A percentile compares a stretch with the other conserved stretches of the same genome.
These are phyloP conservation scores for Tribolium castaneum DNA, from an alignment of 1,140 invertebrate genomes.

Conservation along the genomic window DNA sequence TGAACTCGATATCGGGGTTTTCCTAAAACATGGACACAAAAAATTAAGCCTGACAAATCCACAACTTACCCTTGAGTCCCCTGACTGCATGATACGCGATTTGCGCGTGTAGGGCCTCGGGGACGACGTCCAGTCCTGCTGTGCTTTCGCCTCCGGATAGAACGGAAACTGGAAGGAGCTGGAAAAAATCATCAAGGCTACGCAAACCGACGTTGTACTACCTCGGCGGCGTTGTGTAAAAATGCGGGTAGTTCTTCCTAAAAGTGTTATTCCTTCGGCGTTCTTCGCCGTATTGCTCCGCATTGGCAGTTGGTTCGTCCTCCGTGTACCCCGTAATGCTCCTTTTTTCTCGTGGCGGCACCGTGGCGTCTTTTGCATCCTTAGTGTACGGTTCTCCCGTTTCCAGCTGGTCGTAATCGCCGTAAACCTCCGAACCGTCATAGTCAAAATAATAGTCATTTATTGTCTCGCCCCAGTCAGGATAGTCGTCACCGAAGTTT, in stretches of 20 bases:
- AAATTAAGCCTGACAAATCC: too few relatives aligned
- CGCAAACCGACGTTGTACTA: too few relatives aligned
- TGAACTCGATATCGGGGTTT: slow-evolving; percentile 27
- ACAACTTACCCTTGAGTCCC: background rate
- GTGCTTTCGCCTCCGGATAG: background rate
- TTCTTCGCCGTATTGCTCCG: slow-evolving; percentile 5
- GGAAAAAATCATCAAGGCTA: background rate
- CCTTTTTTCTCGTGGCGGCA: slow-evolving; percentile 3
- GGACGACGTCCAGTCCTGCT: background rate
- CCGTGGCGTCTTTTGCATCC: slow-evolving; percentile 3
- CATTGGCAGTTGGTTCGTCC: slow-evolving; percentile 17
- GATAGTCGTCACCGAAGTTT: background rate
- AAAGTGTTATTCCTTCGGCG: slow-evolving; percentile 13
- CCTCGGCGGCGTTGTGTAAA: background rate
- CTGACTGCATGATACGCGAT: background rate
- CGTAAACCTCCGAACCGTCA: background rate
- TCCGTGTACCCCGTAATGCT: slow-evolving; percentile 4
- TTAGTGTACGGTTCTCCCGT: slow-evolving; percentile 6
- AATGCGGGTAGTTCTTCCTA: background rate
- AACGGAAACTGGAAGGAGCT: background rate
- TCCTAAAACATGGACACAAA: background rate
- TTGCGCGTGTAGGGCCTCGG: background rate
- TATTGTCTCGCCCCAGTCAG: background rate
- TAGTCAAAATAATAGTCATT: background rate
- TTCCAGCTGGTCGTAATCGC: background rate